Evolutionary conservation across 1,140 invertebrate species (phyloP), one percentile per base, ranked within the genome.

Genomic region (Elymnias hypermnestra): DNA sequence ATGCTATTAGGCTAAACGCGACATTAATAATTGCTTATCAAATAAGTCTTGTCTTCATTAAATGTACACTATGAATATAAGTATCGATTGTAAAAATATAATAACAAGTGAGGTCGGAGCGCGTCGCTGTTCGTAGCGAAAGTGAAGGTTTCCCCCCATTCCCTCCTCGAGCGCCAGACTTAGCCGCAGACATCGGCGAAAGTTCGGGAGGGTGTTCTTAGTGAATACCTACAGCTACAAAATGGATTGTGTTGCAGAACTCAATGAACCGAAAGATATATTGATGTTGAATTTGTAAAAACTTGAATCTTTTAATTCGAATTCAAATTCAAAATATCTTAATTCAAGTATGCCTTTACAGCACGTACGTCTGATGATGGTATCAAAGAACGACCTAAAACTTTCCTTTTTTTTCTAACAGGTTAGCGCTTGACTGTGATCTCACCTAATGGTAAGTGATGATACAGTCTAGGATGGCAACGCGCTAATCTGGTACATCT

Each of bases 171-270:
- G 53, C 57, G 59, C 62, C 63, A 53, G 59, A 53, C 64, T 55
- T 42, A 53, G 57, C 57, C 68, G 57, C 69, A 74, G 71, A 74
- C 66, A 59, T 42, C 53, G 62, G 72, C 59, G 71, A 81, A 76
- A 78, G 75, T 74, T 57, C 53, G 49, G 37, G 31, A 63, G 59
- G 33, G 47, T 50, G 44, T 53, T 45, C 28, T 29, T 52, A 22
- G 9, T 31, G 15, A 35, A 43, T 35, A 35, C 9, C 15, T 19
- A 36, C 17, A 44, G 19, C 35, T 45, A 45, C 35, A 43, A 35
- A 52, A 39, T 38, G 17, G 33, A 36, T 36, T 36, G 12, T 17
- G 33, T 8, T 10, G 18, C 33, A 9, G 10, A n/a, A 21, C 19
- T 5, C 9, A 9, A 36, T 36, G 33, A 36, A 19, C 33, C 33